Percentiles rank a stretch among this genome's conserved stretches.
These are phyloP conservation scores for Toxonevra muliebris DNA, from an alignment of 2,888 invertebrate genomes.

Conservation along the genomic window DNA sequence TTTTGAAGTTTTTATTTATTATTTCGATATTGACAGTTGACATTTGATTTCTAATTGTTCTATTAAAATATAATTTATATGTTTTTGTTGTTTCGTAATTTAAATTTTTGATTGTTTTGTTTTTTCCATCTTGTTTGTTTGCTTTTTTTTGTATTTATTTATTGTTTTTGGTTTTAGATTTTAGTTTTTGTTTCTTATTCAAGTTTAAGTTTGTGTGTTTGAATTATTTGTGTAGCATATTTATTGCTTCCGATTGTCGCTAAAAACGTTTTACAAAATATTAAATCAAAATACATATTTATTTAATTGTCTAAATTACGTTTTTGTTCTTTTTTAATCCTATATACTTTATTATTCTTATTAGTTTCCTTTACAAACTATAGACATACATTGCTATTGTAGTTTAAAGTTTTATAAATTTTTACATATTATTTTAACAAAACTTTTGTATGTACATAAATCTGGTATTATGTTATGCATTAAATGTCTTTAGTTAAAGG, in stretches of 20 bases:
- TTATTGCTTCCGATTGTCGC: slow-evolving; percentile 46
- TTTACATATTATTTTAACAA: too few species aligned
- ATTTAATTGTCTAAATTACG: not conserved
- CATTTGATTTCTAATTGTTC: slow-evolving; percentile 20
- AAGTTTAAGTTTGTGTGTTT: slow-evolving; percentile 9
- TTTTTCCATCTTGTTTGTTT: slow-evolving; percentile 9
- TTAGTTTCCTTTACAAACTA: too few species aligned
- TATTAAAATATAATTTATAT: slow-evolving; percentile 13
- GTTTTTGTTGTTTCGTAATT: slow-evolving; percentile 18
- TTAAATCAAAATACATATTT: slow-evolving; percentile 1
- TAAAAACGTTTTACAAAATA: slow-evolving; percentile 25
- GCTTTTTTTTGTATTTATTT: slow-evolving; percentile 8
- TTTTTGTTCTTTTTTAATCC: not conserved
- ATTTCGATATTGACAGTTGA: slow-evolving; percentile 16
- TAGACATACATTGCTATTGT: too few species aligned
- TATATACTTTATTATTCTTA: too few species aligned
- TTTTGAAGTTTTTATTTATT: slow-evolving; percentile 9
- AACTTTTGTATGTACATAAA: too few species aligned
- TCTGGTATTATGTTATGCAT: too few species aligned
- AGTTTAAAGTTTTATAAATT: too few species aligned
- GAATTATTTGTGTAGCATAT: slow-evolving; percentile 23
- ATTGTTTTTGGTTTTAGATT: slow-evolving; percentile 13
- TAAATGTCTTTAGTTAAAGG: too few species aligned
- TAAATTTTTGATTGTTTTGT: slow-evolving; percentile 18
- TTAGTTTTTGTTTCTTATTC: slow-evolving; percentile 6